Conservation (phyloP, 2,888 invertebrate genomes). For the Scelioninae gen. 1 region DNA sequence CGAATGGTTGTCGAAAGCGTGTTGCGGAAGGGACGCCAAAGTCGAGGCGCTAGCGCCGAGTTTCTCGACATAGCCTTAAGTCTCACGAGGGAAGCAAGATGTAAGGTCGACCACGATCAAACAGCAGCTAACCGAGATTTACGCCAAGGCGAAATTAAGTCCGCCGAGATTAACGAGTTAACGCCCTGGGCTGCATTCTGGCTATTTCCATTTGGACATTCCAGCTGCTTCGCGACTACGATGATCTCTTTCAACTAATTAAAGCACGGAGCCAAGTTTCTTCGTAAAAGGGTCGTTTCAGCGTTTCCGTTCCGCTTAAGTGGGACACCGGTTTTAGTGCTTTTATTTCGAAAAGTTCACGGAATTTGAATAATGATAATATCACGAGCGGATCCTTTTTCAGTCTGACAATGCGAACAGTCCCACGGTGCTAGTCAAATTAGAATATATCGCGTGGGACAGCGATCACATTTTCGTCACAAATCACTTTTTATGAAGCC, state of each 20-base stretch:
- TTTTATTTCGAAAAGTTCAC: conserved; percentile 43
- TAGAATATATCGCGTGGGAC: conserved; percentile 45
- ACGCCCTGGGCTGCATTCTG: conserved; percentile 64
- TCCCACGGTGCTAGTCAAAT: conserved; percentile 48
- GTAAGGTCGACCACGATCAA: no score
- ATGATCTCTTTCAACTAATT: conserved; percentile 60
- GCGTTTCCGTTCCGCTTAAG: conserved; percentile 38
- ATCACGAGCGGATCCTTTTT: conserved; percentile 23
- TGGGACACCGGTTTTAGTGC: conserved; percentile 41
- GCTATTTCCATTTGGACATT: conserved; percentile 68
- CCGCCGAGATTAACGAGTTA: conserved; percentile 79
- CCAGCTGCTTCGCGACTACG: conserved; percentile 45
- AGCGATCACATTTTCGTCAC: conserved; percentile 47
- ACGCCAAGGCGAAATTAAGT: conserved; percentile 81
- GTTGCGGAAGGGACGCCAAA: no score
- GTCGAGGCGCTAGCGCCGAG: no score
- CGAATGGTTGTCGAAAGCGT: no score
- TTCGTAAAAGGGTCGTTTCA: conserved; percentile 35
- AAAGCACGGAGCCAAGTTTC: conserved; percentile 52
- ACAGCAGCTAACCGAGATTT: no score
- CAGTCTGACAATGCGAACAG: conserved; percentile 19
- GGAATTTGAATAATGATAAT: conserved; percentile 52
- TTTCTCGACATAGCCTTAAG: no score
- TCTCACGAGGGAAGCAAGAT: no score
- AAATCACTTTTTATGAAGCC: conserved; percentile 50